Conservation (phyloP, 2,797 vertebrate genomes). For the Pyrocephalus nanus region DNA sequence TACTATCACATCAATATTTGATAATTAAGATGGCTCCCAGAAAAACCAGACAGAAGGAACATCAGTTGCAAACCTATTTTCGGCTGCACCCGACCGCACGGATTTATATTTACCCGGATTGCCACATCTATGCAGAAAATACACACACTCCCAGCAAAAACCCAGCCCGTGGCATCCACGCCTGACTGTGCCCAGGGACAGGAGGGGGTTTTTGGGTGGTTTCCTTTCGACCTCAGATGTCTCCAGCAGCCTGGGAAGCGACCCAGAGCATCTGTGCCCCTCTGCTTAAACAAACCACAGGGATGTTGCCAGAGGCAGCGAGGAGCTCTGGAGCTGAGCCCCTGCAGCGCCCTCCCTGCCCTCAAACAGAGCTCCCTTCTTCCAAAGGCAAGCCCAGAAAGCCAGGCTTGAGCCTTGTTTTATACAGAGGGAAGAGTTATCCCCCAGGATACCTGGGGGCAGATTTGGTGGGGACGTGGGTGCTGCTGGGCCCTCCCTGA, state of each 20-base stretch:
- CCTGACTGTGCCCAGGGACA: background rate
- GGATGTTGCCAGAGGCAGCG: background rate
- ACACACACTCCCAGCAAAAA: background rate
- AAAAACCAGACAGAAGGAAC: background rate
- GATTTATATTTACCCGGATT: slow-evolving; percentile 17
- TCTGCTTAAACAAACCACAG: background rate
- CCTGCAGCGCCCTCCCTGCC: background rate
- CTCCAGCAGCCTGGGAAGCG: slow-evolving; percentile 12
- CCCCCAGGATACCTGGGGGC: background rate
- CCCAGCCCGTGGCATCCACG: background rate
- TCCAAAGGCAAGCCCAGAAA: background rate
- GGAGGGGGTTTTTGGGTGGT: slow-evolving; percentile 36
- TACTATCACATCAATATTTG: slow-evolving; percentile 18
- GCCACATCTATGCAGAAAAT: background rate
- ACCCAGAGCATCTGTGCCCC: background rate
- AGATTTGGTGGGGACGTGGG: background rate
- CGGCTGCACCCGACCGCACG: background rate
- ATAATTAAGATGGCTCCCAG: slow-evolving; percentile 44
- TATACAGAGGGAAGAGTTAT: background rate
- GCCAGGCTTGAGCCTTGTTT: fast-evolving
- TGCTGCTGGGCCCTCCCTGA: background rate
- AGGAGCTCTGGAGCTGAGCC: fast-evolving
- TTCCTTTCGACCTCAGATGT: background rate
- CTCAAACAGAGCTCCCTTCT: background rate
- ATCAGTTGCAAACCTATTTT: slow-evolving; percentile 4